Evolutionary conservation across 2,888 invertebrate genomes (phyloP).

Genomic region (Nemotelus pantherinus): DNA sequence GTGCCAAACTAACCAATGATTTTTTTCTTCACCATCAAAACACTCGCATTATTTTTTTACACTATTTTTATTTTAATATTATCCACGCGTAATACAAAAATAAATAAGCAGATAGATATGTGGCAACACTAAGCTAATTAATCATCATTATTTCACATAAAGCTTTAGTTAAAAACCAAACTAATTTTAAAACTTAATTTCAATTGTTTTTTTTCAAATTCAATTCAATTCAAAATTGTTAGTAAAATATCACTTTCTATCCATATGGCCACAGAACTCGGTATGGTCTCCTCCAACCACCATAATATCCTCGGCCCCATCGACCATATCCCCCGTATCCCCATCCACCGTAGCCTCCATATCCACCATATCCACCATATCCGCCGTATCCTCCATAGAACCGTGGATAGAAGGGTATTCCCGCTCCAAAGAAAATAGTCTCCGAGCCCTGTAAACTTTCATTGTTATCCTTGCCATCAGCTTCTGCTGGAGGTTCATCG

Average conservation of each 20-base stretch:
- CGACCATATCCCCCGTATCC: constrained; percentile 1
- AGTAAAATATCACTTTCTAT: background rate
- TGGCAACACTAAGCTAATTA: too few species aligned
- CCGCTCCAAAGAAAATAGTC: background rate
- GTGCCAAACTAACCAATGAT: too few species aligned
- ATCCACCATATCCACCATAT: background rate
- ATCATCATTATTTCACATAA: too few species aligned
- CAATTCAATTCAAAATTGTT: background rate
- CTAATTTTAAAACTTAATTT: background rate
- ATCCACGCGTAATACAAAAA: too few species aligned
- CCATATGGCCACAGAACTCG: background rate
- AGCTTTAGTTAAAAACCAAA: background rate
- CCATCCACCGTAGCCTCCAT: background rate
- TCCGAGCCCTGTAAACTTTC: background rate
- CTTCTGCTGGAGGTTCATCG: background rate
- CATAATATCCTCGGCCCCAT: constrained; percentile 14
- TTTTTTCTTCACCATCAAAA: too few species aligned
- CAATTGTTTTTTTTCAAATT: too few species aligned
- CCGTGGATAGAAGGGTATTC: background rate
- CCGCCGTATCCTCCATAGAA: background rate
- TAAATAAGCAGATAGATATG: too few species aligned
- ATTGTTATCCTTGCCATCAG: background rate
- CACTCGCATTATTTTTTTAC: too few species aligned
- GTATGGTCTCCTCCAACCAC: constrained; percentile 31
- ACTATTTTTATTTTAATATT: too few species aligned